phyloP scores from a whole-genome alignment of 2,888 invertebrate species.

The Pandemis cinnamomeana region DNA sequence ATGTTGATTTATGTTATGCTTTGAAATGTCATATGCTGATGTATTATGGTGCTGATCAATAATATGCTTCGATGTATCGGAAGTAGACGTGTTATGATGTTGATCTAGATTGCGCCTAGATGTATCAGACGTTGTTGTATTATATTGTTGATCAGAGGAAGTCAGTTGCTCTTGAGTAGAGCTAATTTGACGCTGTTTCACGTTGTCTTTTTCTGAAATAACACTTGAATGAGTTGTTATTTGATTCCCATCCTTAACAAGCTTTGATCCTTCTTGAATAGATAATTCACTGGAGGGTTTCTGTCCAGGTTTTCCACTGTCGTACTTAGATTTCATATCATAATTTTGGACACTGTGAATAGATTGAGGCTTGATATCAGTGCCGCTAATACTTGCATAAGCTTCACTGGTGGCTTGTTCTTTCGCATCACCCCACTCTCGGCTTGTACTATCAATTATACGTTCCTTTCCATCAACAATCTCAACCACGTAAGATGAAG shows the following conservation, averaged over 20 bases:
- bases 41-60: slow-evolving; percentile 44
- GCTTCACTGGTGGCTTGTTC: slow-evolving; percentile 80
- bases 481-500: slow-evolving; percentile 87
- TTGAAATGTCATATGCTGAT: slow-evolving; percentile 30
- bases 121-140: slow-evolving; percentile 41
- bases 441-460: slow-evolving; percentile 84
- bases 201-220: slow-evolving; percentile 72
- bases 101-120: slow-evolving; percentile 44
- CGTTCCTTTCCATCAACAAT: slow-evolving; percentile 87
- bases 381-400: slow-evolving; percentile 82
- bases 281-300: slow-evolving; percentile 72
- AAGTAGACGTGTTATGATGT: slow-evolving; percentile 33
- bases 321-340: slow-evolving; percentile 83
- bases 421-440: slow-evolving; percentile 83
- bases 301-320: slow-evolving; percentile 82
- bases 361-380: slow-evolving; percentile 83
- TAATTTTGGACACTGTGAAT: slow-evolving; percentile 81
- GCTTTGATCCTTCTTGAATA: slow-evolving; percentile 71
- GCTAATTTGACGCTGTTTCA: slow-evolving; percentile 67
- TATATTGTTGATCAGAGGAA: slow-evolving; percentile 43
- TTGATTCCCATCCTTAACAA: slow-evolving; percentile 75
- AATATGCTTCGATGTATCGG: slow-evolving; percentile 39
- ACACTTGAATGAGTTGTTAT: slow-evolving; percentile 70
- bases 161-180: slow-evolving; percentile 63
- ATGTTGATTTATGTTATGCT: slow-evolving; percentile 45